Evolutionary conservation across 2,888 invertebrate species (phyloP), one percentile per base, ranked within the genome.

Genomic region (Cenopis cana): DNA sequence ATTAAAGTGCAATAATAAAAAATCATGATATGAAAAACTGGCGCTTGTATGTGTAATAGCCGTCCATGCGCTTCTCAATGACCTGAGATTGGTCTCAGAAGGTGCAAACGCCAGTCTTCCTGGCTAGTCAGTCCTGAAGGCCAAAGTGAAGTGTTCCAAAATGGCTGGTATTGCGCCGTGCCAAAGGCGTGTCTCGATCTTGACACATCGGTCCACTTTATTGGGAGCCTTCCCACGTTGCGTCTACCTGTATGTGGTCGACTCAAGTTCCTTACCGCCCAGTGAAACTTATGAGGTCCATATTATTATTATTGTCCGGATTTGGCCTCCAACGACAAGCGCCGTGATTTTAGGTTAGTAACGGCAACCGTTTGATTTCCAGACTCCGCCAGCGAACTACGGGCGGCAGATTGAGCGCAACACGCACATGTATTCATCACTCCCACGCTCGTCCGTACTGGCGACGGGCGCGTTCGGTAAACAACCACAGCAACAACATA

Each of bases 351-450:
- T 8, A 24, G 29, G 9, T 29, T 8, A 20, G 52, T 52, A 20
- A 52, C 20, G 20, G 11, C 11, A 55, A 14, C 29, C 0, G 18
- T 41, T 56, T 24, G 12, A 3, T 38, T 84, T 85, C 74, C 93
- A 97, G 95, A 97, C 97, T 29, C 96, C 97, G 66, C 97, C 97
- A 46, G 94, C 96, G 54, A 95, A 95, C 81, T 95, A 96, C 89
- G 95, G 96, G 36, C 95, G 96, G 72, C 96, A 96, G 89, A 96
- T 96, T 85, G 95, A 96, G 83, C 96, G 97, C 81, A 93, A 93
- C 85, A 91, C 92, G 8, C 93, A 92, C 86, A 82, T 90, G 87
- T 97, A 97, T 84, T 96, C 97, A 78, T 97, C 97, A 79, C 93
- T 97, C 79, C 97, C 97, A 55, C 95, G 97, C 71, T 95, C 95